Evolutionary conservation across 2,797 vertebrate genomes (phyloP), one percentile per base, ranked within the genome.

Genomic region (Tenualosa ilisha): DNA sequence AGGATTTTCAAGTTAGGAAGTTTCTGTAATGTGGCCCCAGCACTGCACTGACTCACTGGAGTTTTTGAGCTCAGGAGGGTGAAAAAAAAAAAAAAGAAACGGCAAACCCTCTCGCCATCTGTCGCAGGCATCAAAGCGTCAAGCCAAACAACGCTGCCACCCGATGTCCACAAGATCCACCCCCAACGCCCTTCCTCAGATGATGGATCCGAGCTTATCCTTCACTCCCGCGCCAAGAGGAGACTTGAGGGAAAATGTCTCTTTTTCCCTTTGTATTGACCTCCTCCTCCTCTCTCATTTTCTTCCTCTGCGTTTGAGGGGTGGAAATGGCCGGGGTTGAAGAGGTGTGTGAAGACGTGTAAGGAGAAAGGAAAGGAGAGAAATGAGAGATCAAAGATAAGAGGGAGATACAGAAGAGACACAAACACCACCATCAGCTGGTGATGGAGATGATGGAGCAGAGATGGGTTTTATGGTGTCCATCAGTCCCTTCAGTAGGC

Each of bases 141-240:
- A 37, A 53, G 49, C 81, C 37, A 43, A 43, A 79, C 72, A 79
- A 40, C 40, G 40, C 72, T 40, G 79, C 46, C 56, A 24, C 75
- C 84, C 24, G 40, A 79, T 53, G 50, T 82, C 59, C 59, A 2
- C 43, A 6, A 63, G 3, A 22, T 68, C 59, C 54, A 51, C 8
- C 50, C 31, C 50, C 50, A 51, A 9, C 50, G 2, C 50, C 83
- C 85, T 20, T 8, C 82, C 91, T 94, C 17, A 79, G 72, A 79
- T 9, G 72, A 46, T 9, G 7, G 72, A 79, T 46, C 72, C 72
- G 15, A 79, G 72, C 72, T 79, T 79, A 79, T 17, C 72, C 72
- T 40, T 79, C 72, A 11, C 72, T 40, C 72, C 68, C 17, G 20
- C 17, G 7, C 7, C 43, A 6, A 15, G 40, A 79, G 68, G 15